Base-by-base conservation (phyloP, 2,797 vertebrate genomes). In the Psittacula derbiana region DNA sequence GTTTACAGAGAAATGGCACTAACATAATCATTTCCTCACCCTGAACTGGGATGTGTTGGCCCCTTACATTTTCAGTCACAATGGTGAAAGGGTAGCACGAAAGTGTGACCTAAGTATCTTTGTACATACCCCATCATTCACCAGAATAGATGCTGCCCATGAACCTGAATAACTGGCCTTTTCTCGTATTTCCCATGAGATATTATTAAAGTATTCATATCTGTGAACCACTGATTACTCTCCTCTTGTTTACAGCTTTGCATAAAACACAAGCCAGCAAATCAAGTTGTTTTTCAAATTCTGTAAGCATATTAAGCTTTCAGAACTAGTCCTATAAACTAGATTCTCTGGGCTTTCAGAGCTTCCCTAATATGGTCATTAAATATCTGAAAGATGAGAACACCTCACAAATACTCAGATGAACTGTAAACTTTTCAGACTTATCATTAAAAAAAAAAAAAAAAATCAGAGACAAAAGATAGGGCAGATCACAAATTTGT, bases 311-410 rank as follows among this genome's bases (percentile, higher is more conserved):
- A 57, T 78, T 89, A 31, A 83, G 93, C 41, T 88, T 92, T 50
- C 47, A 93, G 80, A 90, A 47, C 70, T 76, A 90, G 80, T 82
- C 61, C 80, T 67, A 65, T 64, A 93, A 96, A 90, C 80, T 57
- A 80, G 64, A 82, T 71, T 69, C 27, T 64, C 67, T 44, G 28
- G 41, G 64, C 71, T 95, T 93, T 88, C 88, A 85, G 71, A 95
- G 44, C 41, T 95, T 96, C 38, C 96, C 96, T 94, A 97, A 97
- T 96, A 97, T 87, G 93, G 96, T 76, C 81, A 87, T 78, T 80
- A 93, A 93, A 95, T 88, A 93, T 80, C 90, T 95, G 60, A 93
- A 88, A 85, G 86, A 96, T 96, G 94, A 96, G 88, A 57, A 90
- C 78, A 90, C 83, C 46, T 90, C 94, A 85, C 64, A 93, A 82